Evolutionary conservation across 2,888 invertebrate species (phyloP).

Genomic region (Tupiocoris notatus): DNA sequence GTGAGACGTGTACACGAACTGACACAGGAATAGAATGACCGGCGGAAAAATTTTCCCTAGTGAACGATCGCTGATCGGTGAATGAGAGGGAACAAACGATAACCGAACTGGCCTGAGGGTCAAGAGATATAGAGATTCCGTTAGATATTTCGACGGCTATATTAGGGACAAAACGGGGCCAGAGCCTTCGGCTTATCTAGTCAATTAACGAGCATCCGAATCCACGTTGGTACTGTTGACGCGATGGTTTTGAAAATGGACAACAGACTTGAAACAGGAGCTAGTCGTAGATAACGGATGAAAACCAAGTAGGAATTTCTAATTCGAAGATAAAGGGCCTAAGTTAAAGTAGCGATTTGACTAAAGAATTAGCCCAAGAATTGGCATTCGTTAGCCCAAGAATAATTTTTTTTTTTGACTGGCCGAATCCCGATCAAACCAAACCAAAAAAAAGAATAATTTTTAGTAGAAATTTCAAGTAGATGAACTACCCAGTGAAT

Average conservation of each 20-base stretch:
- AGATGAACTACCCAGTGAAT: no score
- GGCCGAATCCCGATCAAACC: no score
- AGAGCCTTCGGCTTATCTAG: background rate
- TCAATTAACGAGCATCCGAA: background rate
- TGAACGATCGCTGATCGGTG: background rate
- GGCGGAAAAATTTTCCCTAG: background rate
- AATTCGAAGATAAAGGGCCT: no score
- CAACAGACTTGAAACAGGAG: background rate
- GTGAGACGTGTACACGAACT: background rate
- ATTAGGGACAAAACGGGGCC: background rate
- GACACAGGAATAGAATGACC: background rate
- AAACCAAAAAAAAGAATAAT: no score
- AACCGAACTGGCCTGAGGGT: background rate
- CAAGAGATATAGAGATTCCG: background rate
- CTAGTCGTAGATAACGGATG: no score
- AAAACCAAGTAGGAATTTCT: no score
- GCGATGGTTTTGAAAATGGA: background rate
- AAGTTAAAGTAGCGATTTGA: no score
- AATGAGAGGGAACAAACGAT: background rate
- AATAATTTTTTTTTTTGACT: no score
- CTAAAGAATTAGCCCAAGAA: no score
- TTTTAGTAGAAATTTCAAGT: no score
- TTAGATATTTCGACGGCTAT: background rate
- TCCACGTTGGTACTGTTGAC: background rate
- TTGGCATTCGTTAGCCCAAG: no score